Evolutionary conservation across 2,113 vertebrate species (phyloP), one percentile per base, ranked within the genome.

Genomic region (Chaetops frenatus): DNA sequence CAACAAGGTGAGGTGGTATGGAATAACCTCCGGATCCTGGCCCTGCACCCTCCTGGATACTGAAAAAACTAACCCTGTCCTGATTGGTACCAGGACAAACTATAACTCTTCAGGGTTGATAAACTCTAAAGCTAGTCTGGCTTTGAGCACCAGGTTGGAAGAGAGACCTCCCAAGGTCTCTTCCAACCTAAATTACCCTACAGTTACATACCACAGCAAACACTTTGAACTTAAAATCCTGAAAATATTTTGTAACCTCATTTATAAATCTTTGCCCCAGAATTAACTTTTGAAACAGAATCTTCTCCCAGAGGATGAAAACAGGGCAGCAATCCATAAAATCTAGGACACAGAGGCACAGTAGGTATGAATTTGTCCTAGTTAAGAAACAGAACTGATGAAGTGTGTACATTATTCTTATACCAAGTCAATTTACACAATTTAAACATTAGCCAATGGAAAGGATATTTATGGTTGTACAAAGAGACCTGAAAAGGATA

Each of bases 211-310:
- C 13, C 22, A 71, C 4, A 84, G 72, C 15, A 94, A 91, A 64
- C 12, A 66, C 15, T 86, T 83, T 23, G 23, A 71, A 15, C 20
- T 90, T 24, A 81, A 88, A 94, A 78, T 64, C 24, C 14, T 71
- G 62, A 72, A 69, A 80, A 69, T 88, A 74, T 91, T 84, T 76
- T 78, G 31, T 57, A 76, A 92, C 77, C 61, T 94, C 72, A 76
- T 94, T 92, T 76, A 86, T 84, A 81, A 94, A 71, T 53, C 60
- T 89, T 86, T 72, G 65, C 40, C 72, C 84, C 10, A 92, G 73
- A 91, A 66, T 57, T 91, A 94, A 84, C 73, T 96, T 97, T 33
- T 74, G 48, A 92, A 95, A 84, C 24, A 88, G 65, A 90, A 38
- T 54, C 47, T 81, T 92, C 38, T 92, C 91, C 83, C 92, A 64